phyloP scores from a whole-genome alignment of 2,797 vertebrate species.

The Perodicticus potto region DNA sequence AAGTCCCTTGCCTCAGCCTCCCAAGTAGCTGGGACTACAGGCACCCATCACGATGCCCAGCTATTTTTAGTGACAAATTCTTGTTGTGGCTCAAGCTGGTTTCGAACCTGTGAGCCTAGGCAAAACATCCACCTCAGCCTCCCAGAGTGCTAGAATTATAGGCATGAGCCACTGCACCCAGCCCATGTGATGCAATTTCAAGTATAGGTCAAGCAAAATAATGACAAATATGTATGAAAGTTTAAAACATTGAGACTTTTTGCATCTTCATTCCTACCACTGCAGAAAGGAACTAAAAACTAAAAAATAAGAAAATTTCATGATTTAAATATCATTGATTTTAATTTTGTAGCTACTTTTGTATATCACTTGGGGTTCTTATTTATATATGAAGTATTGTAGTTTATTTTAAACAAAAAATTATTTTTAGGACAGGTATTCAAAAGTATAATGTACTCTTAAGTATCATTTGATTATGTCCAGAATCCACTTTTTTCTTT shows the following conservation, averaged over 20 bases:
- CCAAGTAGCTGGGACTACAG: too few relatives aligned
- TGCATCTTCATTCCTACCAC: neutral
- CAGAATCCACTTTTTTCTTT: neutral
- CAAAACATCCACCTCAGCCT: too few relatives aligned
- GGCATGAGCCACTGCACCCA: too few relatives aligned
- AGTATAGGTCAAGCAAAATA: neutral
- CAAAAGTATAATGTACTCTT: neutral
- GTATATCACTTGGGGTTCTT: neutral
- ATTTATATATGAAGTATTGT: neutral
- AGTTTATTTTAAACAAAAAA: conserved; percentile 28
- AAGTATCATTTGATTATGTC: conserved; percentile 1
- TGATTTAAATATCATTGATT: conserved; percentile 23
- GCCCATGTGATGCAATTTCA: neutral
- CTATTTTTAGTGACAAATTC: too few relatives aligned
- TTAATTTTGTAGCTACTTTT: conserved; percentile 1
- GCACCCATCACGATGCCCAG: too few relatives aligned
- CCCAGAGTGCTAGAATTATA: too few relatives aligned
- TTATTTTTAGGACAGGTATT: conserved; percentile 30
- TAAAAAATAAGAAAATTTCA: neutral
- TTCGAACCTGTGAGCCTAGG: too few relatives aligned
- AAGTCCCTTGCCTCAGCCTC: too few relatives aligned
- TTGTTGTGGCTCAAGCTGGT: too few relatives aligned
- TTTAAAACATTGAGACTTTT: neutral
- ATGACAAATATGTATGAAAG: neutral
- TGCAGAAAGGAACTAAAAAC: neutral